Percentiles rank a stretch among this genome's conserved stretches.
These are phyloP conservation scores for Leptinotarsa haldemani DNA, from an alignment of 2,888 invertebrate genomes.

Conservation along the genomic window DNA sequence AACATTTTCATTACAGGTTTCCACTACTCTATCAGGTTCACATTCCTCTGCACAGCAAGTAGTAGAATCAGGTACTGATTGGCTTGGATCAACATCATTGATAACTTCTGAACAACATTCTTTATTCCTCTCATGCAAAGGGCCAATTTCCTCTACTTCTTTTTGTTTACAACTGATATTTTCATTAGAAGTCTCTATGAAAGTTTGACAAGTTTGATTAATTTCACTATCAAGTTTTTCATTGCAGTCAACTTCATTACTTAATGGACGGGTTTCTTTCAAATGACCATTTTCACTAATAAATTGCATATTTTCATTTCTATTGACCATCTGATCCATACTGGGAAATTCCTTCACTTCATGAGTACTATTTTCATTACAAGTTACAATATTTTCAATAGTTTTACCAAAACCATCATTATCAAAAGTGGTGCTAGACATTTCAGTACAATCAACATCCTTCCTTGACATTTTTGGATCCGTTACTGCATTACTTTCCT, in stretches of 20 bases:
- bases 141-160: background rate
- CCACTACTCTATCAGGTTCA: background rate
- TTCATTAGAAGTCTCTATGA: background rate
- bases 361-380: background rate
- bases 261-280: too few species aligned
- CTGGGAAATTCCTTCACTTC: background rate
- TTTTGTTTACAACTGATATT: background rate
- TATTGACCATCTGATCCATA: background rate
- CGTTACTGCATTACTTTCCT: background rate
- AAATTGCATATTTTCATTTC: background rate
- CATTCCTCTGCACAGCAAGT: background rate
- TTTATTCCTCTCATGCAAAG: background rate
- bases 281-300: background rate
- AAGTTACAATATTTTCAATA: background rate
- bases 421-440: background rate
- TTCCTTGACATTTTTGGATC: background rate
- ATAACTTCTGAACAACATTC: background rate
- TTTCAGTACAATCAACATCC: background rate
- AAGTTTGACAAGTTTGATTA: background rate
- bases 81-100: constrained; percentile 4
- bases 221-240: background rate
- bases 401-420: background rate
- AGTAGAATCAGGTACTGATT: background rate
- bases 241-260: too few species aligned
- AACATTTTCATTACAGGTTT: constrained; percentile 6